Percentiles rank a stretch among this genome's conserved stretches.
Conservation (phyloP, 2,797 vertebrate genomes). For the Oryzias dopingdopingensis region DNA sequence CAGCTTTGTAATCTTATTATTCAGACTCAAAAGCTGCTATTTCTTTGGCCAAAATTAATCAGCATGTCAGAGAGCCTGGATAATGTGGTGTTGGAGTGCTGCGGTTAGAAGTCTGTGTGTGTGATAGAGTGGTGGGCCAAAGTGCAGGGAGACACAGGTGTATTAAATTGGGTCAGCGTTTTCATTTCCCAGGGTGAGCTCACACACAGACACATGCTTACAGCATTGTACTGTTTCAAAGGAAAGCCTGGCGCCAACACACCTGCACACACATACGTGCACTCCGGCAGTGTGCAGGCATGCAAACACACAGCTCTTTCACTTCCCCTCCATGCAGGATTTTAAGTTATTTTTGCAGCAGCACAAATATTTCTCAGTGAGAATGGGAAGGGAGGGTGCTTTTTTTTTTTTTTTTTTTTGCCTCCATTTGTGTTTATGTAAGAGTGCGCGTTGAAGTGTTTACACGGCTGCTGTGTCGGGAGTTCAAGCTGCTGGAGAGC, state of each 20-base stretch:
- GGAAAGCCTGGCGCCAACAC: neutral
- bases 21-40: conserved; percentile 1
- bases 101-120: conserved; percentile 18
- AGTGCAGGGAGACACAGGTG: conserved; percentile 68
- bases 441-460: conserved; percentile 18
- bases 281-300: too few species aligned
- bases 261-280: neutral
- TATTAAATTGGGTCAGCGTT: conserved; percentile 75
- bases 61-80: conserved; percentile 31
- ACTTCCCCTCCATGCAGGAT: conserved; percentile 37
- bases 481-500: conserved; percentile 21
- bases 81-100: conserved; percentile 23
- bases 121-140: conserved; percentile 53
- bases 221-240: too few species aligned
- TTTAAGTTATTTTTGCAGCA: conserved; percentile 36
- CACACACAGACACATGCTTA: conserved; percentile 12
- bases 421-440: conserved; percentile 22
- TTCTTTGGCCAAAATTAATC: too few species aligned
- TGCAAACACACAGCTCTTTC: conserved; percentile 7
- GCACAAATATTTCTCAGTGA: conserved; percentile 25
- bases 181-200: conserved; percentile 65
- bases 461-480: conserved; percentile 8
- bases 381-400: conserved; percentile 20
- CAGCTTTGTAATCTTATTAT: conserved; percentile 21
- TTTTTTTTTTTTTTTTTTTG: neutral